Evolutionary conservation across 2,797 vertebrate species (phyloP).

Genomic region (Anableps anableps): DNA sequence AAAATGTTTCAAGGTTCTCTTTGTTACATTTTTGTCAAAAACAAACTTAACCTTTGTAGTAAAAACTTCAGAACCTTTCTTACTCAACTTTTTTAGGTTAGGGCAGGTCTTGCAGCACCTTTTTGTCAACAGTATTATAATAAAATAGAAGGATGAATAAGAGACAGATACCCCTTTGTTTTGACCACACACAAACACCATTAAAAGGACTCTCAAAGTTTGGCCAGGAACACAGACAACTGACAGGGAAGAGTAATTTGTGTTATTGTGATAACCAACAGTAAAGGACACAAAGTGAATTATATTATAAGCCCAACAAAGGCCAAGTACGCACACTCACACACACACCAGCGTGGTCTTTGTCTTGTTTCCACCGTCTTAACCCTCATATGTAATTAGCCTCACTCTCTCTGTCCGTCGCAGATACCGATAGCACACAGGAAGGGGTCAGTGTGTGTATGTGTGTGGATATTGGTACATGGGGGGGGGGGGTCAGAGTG

Average conservation of each 20-base stretch:
- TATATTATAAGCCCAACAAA: conserved; percentile 60
- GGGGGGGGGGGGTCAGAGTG: conserved; percentile 55
- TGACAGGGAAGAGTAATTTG: conserved; percentile 57
- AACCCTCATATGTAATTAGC: conserved; percentile 85
- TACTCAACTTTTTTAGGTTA: not conserved
- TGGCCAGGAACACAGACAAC: conserved; percentile 41
- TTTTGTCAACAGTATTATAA: conserved; percentile 12
- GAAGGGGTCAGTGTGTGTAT: conserved; percentile 65
- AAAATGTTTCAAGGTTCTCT: not conserved
- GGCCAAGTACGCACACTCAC: conserved; percentile 14
- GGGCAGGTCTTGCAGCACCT: conserved; percentile 11
- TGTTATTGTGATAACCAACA: conserved; percentile 49
- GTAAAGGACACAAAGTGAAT: conserved; percentile 57
- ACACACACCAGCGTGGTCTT: conserved; percentile 55
- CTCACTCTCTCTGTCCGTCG: conserved; percentile 74
- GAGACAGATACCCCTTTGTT: conserved; percentile 53
- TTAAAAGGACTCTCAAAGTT: conserved; percentile 50
- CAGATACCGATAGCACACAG: conserved; percentile 76
- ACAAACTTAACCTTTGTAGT: not conserved
- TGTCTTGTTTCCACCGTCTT: conserved; percentile 80
- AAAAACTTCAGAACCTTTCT: conserved; percentile 10
- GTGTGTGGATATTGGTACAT: conserved; percentile 34
- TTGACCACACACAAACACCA: conserved; percentile 40
- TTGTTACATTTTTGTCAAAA: not conserved
- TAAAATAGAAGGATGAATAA: conserved; percentile 15